Evolutionary conservation across 2,113 vertebrate species (phyloP).

Genomic region (Daboia siamensis): DNA sequence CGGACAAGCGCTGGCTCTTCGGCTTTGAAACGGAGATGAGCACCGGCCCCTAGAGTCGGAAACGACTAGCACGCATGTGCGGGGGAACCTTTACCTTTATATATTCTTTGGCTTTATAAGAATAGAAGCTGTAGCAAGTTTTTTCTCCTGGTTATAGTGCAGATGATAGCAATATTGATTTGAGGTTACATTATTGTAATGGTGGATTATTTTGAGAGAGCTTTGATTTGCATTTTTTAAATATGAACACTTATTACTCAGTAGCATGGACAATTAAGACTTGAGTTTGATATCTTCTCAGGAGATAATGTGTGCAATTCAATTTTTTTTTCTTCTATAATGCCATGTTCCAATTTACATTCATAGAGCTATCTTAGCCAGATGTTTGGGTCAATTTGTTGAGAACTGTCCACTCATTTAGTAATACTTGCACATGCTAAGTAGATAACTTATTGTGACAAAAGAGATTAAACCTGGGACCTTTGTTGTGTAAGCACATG

Average conservation of each 20-base stretch:
- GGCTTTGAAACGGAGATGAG: too few species aligned
- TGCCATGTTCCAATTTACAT: background rate
- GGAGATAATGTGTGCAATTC: too few species aligned
- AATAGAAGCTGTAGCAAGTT: background rate
- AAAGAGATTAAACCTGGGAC: background rate
- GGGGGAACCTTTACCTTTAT: too few species aligned
- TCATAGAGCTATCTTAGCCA: background rate
- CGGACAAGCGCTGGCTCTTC: too few species aligned
- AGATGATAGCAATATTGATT: background rate
- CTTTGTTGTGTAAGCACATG: background rate
- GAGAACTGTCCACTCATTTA: background rate
- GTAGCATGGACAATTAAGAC: background rate
- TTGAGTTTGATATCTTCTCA: background rate
- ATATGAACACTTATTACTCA: background rate
- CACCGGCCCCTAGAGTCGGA: too few species aligned
- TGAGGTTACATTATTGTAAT: background rate
- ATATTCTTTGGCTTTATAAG: background rate
- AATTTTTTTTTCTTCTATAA: background rate
- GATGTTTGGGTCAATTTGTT: background rate
- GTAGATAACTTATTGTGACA: background rate
- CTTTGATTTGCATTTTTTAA: background rate
- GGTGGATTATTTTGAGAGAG: background rate
- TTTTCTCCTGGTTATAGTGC: background rate
- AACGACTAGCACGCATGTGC: too few species aligned
- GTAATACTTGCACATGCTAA: too few species aligned